Evolutionary conservation across 2,888 invertebrate genomes (phyloP).

Genomic region (Nemotelus pantherinus): DNA sequence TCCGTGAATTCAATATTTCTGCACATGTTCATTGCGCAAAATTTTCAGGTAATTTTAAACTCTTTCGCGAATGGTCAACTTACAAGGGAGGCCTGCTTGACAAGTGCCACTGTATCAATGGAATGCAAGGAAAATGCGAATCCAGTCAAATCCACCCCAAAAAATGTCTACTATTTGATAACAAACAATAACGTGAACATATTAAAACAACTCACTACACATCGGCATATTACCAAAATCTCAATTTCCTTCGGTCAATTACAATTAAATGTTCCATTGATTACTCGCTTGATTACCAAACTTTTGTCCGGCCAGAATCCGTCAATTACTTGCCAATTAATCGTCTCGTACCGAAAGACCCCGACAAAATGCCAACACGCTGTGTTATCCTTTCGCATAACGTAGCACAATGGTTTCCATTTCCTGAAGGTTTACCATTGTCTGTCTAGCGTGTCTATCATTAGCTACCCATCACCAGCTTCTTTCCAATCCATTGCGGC

Average conservation of each 20-base stretch:
- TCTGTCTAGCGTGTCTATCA: background rate
- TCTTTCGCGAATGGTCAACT: too few relatives aligned
- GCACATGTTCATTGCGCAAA: too few relatives aligned
- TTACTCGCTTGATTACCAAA: conserved; percentile 42
- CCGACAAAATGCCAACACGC: background rate
- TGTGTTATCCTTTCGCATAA: conserved; percentile 4
- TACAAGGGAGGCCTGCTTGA: too few relatives aligned
- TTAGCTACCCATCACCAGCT: background rate
- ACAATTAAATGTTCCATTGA: conserved; percentile 37
- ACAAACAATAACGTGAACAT: too few relatives aligned
- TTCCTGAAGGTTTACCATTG: conserved; percentile 2
- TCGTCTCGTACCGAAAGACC: background rate
- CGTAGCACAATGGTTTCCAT: background rate
- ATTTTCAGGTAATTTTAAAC: too few relatives aligned
- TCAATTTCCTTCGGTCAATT: background rate
- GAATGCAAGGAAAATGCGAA: too few relatives aligned
- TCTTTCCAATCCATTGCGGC: background rate
- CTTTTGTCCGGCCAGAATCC: conserved; percentile 45
- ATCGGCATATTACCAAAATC: background rate
- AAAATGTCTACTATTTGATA: too few relatives aligned
- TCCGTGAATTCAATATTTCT: too few relatives aligned
- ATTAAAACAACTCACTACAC: too few relatives aligned
- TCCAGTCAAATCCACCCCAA: too few relatives aligned
- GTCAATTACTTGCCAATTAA: conserved; percentile 46
- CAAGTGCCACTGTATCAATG: too few relatives aligned